A percentile compares a stretch with the other conserved stretches of the same genome.
Evolutionary conservation across 2,888 invertebrate species (phyloP).

Genomic region (Morpho helenor): DNA sequence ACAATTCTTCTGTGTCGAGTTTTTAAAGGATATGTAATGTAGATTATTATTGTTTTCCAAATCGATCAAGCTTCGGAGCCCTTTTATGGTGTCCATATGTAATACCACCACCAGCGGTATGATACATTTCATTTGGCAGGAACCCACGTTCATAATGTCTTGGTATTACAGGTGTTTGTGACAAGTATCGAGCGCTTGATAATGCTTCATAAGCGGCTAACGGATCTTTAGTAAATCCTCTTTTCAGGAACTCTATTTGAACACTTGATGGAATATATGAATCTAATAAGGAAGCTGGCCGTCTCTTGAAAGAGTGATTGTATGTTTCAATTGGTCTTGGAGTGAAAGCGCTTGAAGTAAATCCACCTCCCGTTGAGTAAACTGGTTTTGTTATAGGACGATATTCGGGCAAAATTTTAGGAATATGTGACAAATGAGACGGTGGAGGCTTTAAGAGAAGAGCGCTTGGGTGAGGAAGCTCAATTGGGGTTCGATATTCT

Average conservation of each 20-base stretch:
- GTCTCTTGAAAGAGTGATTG: constrained; percentile 45
- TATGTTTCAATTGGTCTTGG: constrained; percentile 47
- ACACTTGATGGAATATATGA: constrained; percentile 81
- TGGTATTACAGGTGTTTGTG: constrained; percentile 38
- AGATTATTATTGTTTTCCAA: not conserved
- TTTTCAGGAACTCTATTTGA: constrained; percentile 67
- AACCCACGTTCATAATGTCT: constrained; percentile 67
- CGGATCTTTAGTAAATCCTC: constrained; percentile 65
- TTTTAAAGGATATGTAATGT: no score
- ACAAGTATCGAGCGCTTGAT: constrained; percentile 50
- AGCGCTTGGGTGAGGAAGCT: constrained; percentile 59
- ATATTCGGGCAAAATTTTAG: constrained; percentile 59
- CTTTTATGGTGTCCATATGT: constrained; percentile 69
- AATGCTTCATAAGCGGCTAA: constrained; percentile 62
- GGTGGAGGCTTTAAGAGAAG: constrained; percentile 52
- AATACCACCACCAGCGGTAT: constrained; percentile 63
- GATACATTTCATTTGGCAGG: constrained; percentile 72
- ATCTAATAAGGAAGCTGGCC: constrained; percentile 76
- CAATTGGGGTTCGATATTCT: constrained; percentile 47
- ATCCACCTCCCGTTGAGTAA: constrained; percentile 44
- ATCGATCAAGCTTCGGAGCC: constrained; percentile 44
- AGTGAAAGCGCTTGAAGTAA: constrained; percentile 39
- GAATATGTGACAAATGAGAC: constrained; percentile 57
- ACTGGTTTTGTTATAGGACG: constrained; percentile 58
- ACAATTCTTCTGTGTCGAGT: no score